Conservation (phyloP, 2,113 vertebrate species). For the Aphyosemion australe region DNA sequence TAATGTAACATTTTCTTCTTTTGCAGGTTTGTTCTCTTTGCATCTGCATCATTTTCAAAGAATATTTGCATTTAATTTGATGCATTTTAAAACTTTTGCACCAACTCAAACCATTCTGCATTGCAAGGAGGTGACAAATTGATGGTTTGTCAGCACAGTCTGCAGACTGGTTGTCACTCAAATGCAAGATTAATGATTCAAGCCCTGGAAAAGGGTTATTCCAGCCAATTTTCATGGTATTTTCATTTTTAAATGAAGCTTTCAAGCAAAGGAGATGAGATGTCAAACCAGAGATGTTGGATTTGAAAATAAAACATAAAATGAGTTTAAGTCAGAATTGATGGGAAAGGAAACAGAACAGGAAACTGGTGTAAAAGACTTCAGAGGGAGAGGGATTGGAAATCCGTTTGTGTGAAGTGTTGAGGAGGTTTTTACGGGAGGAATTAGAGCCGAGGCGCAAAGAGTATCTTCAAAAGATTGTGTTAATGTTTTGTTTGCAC, state of each 20-base stretch:
- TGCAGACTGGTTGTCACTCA: background rate
- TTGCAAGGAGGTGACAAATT: background rate
- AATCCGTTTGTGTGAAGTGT: conserved; percentile 47
- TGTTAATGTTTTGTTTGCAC: conserved; percentile 59
- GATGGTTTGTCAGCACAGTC: background rate
- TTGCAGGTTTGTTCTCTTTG: too few relatives aligned
- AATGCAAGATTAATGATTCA: background rate
- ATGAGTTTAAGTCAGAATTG: background rate
- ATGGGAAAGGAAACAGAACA: conserved; percentile 22
- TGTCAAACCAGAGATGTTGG: conserved; percentile 3
- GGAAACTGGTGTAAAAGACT: conserved; percentile 24
- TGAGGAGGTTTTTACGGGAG: conserved; percentile 52
- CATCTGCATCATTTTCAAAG: background rate
- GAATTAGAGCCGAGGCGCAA: conserved; percentile 42
- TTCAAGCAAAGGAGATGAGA: background rate
- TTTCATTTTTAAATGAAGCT: background rate
- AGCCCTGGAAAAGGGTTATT: background rate
- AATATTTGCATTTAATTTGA: background rate
- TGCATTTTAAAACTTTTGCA: background rate
- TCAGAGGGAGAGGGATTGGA: conserved; percentile 33
- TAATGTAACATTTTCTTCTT: too few relatives aligned
- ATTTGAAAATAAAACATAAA: conserved; percentile 1
- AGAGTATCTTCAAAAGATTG: conserved; percentile 49
- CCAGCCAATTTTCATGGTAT: too few relatives aligned
- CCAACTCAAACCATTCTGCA: background rate